These are phyloP conservation scores for Coturnix japonica DNA, from an alignment of 2,113 vertebrate species.

Conservation along the genomic window DNA sequence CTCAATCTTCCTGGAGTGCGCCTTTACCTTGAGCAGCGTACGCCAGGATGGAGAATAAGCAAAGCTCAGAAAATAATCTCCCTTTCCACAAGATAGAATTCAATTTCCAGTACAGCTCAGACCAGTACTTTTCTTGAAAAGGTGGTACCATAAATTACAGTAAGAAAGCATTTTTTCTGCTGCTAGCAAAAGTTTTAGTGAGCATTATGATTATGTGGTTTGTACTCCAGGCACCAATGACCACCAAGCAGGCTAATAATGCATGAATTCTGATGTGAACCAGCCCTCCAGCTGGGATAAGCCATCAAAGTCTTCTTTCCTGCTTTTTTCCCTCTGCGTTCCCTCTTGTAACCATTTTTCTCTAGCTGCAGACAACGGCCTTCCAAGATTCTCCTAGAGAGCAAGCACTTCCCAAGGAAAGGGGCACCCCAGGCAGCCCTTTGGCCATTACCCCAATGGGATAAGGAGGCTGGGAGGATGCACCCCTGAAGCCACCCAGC, in stretches of 20 bases:
- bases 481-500: neutral
- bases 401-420: neutral
- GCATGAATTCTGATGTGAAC: neutral
- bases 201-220: conserved; percentile 56
- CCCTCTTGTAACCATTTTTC: neutral
- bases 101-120: conserved; percentile 55
- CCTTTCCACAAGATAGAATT: conserved; percentile 62
- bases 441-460: neutral
- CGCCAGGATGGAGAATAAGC: conserved; percentile 39
- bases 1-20: conserved; percentile 46
- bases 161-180: conserved; percentile 25
- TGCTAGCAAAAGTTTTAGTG: conserved; percentile 54
- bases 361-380: neutral
- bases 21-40: conserved; percentile 56
- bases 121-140: conserved; percentile 42
- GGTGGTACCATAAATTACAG: conserved; percentile 45
- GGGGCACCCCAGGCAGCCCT: neutral
- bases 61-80: conserved; percentile 64
- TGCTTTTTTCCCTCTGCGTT: neutral
- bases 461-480: neutral
- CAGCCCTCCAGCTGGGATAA: conserved; percentile 38
- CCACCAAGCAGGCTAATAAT: conserved; percentile 27
- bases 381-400: neutral
- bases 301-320: neutral
- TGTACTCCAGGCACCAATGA: conserved; percentile 42